Base-by-base conservation (phyloP, 2,113 vertebrate genomes). In the Chauna torquata region DNA sequence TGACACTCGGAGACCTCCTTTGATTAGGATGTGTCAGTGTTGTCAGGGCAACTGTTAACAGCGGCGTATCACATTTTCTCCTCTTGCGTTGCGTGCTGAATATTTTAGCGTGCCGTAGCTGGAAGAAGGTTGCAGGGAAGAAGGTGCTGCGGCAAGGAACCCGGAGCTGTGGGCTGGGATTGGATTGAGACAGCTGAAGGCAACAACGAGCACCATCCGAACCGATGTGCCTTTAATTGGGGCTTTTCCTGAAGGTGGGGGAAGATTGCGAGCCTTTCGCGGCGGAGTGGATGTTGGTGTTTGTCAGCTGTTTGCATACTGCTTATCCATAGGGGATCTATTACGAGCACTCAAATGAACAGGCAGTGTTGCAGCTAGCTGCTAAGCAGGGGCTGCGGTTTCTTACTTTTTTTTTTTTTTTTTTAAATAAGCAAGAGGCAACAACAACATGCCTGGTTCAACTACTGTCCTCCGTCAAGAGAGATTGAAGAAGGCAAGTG, bases 21-120 rank as follows among this genome's bases (percentile, higher is more conserved):
- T 96, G 96, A 97, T 97, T 96, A 94, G 97, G 97, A 96, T 92
- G 93, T 98, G 97, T 98, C 96, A 74, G 97, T 97, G 99, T 99
- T 98, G 99, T 99, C 98, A 98, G 98, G 98, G 98, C 97, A 98
- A 99, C 99, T 97, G 97, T 93, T 98, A 95, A 88, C 97, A 61
- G 96, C 94, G 85, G 96, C 95, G 83, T 92, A 98, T 99, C 98
- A 95, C 97, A 96, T 98, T 98, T 98, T 98, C 88, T 96, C 77
- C 77, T 96, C 92, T 91, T 95, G 97, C 94, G 93, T 94, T 88
- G 96, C n/a, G 32, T 88, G 97, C 98, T 98, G 98, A 98, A 97
- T 99, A 98, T 98, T 99, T 98, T 59, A 98, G 98, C 64, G 93
- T 89, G 93, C 90, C 4, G 62, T 49, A 88, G 96, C 96, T 83